Evolutionary conservation across 2,797 vertebrate genomes (phyloP), one percentile per base, ranked within the genome.

Genomic region (Mormyrops attenuatus): DNA sequence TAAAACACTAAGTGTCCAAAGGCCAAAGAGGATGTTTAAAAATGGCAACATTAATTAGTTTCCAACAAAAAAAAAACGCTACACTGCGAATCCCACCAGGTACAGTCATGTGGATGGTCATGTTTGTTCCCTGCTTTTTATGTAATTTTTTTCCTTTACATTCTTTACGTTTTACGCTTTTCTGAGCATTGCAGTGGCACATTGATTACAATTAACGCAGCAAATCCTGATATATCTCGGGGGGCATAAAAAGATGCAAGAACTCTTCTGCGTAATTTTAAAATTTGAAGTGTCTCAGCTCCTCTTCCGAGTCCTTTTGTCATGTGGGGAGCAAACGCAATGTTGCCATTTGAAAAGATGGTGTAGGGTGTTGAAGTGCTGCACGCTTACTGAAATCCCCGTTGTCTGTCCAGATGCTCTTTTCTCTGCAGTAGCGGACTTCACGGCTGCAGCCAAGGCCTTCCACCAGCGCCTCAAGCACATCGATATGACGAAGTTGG

Each of bases 361-460:
- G 26, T 30, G 26, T 30, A 30, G 6, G 17, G 17, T 80, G 34
- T 44, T 2, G 20, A 44, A n/a, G 5, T 20, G 17, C 73, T 9
- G 73, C 38, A 3, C 3, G 2, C 38, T n/a, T 3, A 80, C 3
- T 30, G 52, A 6, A 0, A 85, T 0, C 73, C 3, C 90, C 89
- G 55, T 30, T 77, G 7, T 50, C 85, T 49, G 89, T 77, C 20
- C 80, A 99, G 98, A 96, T 90, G 93, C 97, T n/a, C 95, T 99
- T 22, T 97, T 98, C 93, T 98, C 97, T 93, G 97, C 98, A 1
- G 95, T 96, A 89, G 90, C 95, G 5, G 98, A 98, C 93, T 99
- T 99, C 93, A 97, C 97, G 0, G 91, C 93, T 88, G 92, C 94
- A 90, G 95, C 97, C 85, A 90, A 44, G 60, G 94, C 93, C 20